Evolutionary conservation across 2,888 invertebrate genomes (phyloP), one percentile per base, ranked within the genome.

Genomic region (Leucania comma): DNA sequence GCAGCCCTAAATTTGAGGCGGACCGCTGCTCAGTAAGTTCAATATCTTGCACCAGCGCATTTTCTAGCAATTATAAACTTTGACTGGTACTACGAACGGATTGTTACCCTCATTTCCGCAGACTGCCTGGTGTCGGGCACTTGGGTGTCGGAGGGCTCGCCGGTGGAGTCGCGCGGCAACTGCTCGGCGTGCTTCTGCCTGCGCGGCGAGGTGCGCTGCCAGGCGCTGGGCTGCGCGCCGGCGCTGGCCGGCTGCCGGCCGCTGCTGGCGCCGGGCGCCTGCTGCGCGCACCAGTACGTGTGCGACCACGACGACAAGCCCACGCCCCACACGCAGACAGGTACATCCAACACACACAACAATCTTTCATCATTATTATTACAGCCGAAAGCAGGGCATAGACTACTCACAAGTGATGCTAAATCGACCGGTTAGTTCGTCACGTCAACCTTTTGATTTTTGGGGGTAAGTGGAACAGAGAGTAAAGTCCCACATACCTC

Each of bases 171-270:
- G 4, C 96, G 96, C 82, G 96, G 96, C 80, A 95, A 96, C 69
- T 98, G 98, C 91, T 97, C 98, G 87, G 97, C 97, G 79, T 98
- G 98, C 91, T 98, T 98, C 92, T 98, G 98, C 89, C 96, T 98
- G 83, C 96, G 97, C 84, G 98, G 98, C 0, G 92, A 96, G 1
- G 96, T 98, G 58, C 96, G 97, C 56, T 98, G 98, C 91, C 97
- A 97, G 80, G 97, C 97, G 6, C 96, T 98, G 71, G 97, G 97
- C 26, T 98, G 98, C 88, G 97, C 98, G 1, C 97, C 98, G 1
- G 96, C 98, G 0, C 95, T 98, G 71, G 96, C 97, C 78, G 98
- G 98, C 62, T 98, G 98, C 91, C 95, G 94, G 61, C 98, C 98
- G 0, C 96, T 98, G 62, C 96, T 98, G 65, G 97, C 97, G 62